Base-by-base conservation (phyloP, 2,113 vertebrate genomes). In the Girardinichthys multiradiatus region DNA sequence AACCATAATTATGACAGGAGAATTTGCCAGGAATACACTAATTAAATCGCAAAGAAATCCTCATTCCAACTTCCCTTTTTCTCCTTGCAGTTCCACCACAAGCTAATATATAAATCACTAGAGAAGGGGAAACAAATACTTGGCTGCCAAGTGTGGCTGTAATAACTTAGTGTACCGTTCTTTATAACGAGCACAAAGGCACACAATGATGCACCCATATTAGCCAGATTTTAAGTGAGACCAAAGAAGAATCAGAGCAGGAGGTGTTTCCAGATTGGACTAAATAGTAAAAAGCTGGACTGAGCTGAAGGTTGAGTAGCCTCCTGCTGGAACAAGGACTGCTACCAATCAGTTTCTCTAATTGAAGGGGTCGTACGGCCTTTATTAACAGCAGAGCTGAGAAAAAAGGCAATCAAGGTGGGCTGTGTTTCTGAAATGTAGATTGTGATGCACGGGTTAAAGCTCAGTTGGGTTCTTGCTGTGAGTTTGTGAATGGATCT, bases 31-130 rank as follows among this genome's bases (percentile, higher is more conserved):
- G 89, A 92, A 90, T 74, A 89, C 90, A 83, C 89, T 93, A 94
- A 95, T 95, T 93, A 94, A 93, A 92, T 87, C 87, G 86, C 80
- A 89, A 84, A 93, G 90, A 92, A 90, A 93, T 92, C 84, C 88
- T 84, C 70, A 82, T 79, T 84, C 80, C 66, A 26, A 86, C 86
- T 86, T 84, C 80, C 86, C 77, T 82, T 84, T 79, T 86, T 85
- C 89, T 87, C 86, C 83, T 87, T 77, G 82, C 76, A 85, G 82
- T 85, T 90, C 70, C 67, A 75, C 80, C 81, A 82, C 86, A 87
- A 87, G 82, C 66, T 83, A 70, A 86, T 89, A 90, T 93, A 93
- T 93, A 93, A 92, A 94, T 94, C 92, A 92, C 81, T 24, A 72
- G 86, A 74, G 78, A 83, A 54, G 24, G 68, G 80, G 76, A 72